These are phyloP conservation scores for Bovichtus variegatus DNA, from an alignment of 2,797 vertebrate genomes.

Conservation along the genomic window DNA sequence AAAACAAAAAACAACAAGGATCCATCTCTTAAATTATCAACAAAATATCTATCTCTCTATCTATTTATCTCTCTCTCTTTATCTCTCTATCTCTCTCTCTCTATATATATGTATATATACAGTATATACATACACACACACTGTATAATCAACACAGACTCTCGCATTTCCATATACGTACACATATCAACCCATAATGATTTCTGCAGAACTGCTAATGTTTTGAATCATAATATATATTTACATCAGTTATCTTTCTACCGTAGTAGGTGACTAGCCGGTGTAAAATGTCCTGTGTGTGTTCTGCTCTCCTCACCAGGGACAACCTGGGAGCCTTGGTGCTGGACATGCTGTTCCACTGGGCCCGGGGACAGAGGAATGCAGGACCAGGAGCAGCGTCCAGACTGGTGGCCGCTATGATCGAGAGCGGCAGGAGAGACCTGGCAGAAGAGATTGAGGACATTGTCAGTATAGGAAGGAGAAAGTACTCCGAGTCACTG, in stretches of 20 bases:
- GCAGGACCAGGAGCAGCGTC: slow-evolving; percentile 81
- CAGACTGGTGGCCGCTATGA: slow-evolving; percentile 88
- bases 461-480: slow-evolving; percentile 89
- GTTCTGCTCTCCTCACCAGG: slow-evolving; percentile 73
- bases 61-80: too few species aligned
- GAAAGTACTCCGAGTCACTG: slow-evolving; percentile 91
- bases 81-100: too few species aligned
- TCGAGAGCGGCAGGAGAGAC: slow-evolving; percentile 90
- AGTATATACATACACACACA: too few species aligned
- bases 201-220: too few species aligned
- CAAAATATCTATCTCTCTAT: too few species aligned
- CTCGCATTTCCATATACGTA: too few species aligned
- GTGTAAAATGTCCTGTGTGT: neutral
- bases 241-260: neutral
- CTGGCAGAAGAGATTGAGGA: slow-evolving; percentile 92
- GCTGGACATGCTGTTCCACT: slow-evolving; percentile 93
- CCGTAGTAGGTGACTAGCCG: neutral
- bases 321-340: slow-evolving; percentile 90
- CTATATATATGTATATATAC: too few species aligned
- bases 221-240: too few species aligned
- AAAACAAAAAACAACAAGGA: too few species aligned
- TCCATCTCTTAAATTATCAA: too few species aligned
- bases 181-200: too few species aligned
- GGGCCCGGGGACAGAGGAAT: slow-evolving; percentile 89
- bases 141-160: too few species aligned